Conservation (phyloP, 92 coral and sea anemone species). For the Zoanthus sociatus region DNA sequence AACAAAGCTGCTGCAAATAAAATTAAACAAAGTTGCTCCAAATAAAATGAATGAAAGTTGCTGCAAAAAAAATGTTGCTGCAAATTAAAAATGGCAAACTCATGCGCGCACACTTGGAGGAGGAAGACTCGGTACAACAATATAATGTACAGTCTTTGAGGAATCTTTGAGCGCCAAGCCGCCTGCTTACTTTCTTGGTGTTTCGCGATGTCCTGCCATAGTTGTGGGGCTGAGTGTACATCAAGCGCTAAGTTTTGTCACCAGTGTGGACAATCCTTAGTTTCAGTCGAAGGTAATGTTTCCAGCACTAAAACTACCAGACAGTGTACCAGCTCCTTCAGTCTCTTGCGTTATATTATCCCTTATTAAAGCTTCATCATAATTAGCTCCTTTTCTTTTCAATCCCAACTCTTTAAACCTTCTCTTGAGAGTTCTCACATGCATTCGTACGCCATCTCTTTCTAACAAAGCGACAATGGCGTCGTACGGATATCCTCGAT, state of each 20-base stretch:
- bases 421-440: conserved; percentile 57
- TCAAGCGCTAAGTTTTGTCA: conserved; percentile 43
- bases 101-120: no score
- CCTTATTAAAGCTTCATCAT: conserved; percentile 38
- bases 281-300: conserved; percentile 51
- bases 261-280: conserved; percentile 36
- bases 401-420: conserved; percentile 51
- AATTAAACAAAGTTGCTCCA: no score
- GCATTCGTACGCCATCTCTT: conserved; percentile 46
- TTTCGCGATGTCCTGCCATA: conserved; percentile 43
- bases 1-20: no score
- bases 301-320: conserved; percentile 41
- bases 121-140: no score
- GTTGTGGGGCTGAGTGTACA: conserved; percentile 22
- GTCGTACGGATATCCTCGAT: conserved; percentile 55
- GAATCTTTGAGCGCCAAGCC: not conserved
- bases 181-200: not conserved
- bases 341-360: conserved; percentile 43
- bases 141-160: no score
- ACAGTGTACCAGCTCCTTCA: conserved; percentile 48
- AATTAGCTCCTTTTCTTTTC: conserved; percentile 45
- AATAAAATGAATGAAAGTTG: no score
- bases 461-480: conserved; percentile 59
- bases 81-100: no score
- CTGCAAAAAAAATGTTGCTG: no score